Percentiles rank a stretch among this genome's conserved stretches.
These are phyloP conservation scores for Geococcyx californianus DNA, from an alignment of 2,113 vertebrate species.

Conservation along the genomic window DNA sequence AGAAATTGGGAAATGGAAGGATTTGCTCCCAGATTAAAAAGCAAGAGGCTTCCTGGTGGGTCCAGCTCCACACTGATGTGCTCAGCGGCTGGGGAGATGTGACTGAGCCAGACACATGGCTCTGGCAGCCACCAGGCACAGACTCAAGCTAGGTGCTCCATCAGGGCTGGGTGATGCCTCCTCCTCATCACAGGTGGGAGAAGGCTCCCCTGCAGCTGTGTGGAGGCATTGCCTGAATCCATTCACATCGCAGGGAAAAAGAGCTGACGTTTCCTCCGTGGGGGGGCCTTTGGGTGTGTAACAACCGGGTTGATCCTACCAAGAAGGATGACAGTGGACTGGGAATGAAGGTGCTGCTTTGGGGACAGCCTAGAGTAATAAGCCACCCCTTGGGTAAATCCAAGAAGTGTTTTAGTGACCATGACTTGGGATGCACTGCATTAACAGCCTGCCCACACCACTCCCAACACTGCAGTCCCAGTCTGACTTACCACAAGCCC, in stretches of 20 bases:
- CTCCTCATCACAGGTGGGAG: accelerated
- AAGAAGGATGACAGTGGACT: neutral
- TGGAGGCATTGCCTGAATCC: neutral
- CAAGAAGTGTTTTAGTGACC: accelerated
- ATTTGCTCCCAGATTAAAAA: neutral
- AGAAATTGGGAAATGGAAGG: neutral
- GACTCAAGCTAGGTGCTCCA: neutral
- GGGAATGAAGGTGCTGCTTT: neutral
- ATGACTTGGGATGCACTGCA: neutral
- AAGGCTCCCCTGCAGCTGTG: accelerated
- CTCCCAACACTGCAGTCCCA: accelerated
- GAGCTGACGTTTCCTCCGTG: accelerated
- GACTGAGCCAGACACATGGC: neutral
- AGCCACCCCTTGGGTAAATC: neutral
- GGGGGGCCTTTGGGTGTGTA: neutral
- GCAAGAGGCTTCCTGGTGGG: neutral
- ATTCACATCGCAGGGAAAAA: accelerated
- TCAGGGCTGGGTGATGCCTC: neutral
- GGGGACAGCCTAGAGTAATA: neutral
- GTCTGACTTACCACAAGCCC: conserved; percentile 90
- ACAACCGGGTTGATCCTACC: neutral
- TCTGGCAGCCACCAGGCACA: neutral
- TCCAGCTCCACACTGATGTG: conserved; percentile 32
- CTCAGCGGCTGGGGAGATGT: conserved; percentile 64
- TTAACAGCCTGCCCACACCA: neutral